phyloP scores from a whole-genome alignment of 1,140 invertebrate species.

The Ceratina japonica region DNA sequence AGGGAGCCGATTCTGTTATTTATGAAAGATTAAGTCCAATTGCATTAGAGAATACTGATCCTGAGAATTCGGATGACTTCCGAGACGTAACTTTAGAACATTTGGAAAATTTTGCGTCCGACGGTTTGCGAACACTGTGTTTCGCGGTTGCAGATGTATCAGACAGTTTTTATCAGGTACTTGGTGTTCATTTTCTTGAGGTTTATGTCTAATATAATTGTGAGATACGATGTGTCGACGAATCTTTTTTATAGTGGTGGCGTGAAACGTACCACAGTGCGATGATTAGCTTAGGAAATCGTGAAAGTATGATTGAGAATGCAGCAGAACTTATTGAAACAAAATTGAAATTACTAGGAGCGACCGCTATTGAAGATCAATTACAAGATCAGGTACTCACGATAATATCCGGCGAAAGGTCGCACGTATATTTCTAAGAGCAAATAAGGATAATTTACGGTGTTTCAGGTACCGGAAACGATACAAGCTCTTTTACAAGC shows the following conservation, averaged over 20 bases:
- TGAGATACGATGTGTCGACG: neutral
- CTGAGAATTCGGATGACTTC: conserved; percentile 68
- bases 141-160: conserved; percentile 91
- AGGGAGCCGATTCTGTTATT: conserved; percentile 93
- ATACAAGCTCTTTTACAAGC: conserved; percentile 94
- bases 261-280: conserved; percentile 90
- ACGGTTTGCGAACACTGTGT: conserved; percentile 94
- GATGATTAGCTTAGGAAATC: conserved; percentile 84
- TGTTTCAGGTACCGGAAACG: conserved; percentile 90
- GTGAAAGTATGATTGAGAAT: conserved; percentile 90
- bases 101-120: conserved; percentile 94
- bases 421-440: neutral
- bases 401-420: conserved; percentile 10
- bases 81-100: conserved; percentile 90
- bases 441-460: neutral
- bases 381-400: conserved; percentile 86
- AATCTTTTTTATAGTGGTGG: conserved; percentile 82
- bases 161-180: conserved; percentile 84
- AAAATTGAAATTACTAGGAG: conserved; percentile 91
- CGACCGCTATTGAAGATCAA: conserved; percentile 98
- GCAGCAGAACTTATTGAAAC: conserved; percentile 92
- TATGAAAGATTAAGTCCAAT: conserved; percentile 77
- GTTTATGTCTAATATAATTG: neutral
- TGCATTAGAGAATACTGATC: conserved; percentile 52
- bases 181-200: neutral